Percentiles rank a stretch among this genome's conserved stretches.
These are phyloP conservation scores for Ennomos fuscantarius DNA, from an alignment of 2,888 invertebrate genomes.

Conservation along the genomic window DNA sequence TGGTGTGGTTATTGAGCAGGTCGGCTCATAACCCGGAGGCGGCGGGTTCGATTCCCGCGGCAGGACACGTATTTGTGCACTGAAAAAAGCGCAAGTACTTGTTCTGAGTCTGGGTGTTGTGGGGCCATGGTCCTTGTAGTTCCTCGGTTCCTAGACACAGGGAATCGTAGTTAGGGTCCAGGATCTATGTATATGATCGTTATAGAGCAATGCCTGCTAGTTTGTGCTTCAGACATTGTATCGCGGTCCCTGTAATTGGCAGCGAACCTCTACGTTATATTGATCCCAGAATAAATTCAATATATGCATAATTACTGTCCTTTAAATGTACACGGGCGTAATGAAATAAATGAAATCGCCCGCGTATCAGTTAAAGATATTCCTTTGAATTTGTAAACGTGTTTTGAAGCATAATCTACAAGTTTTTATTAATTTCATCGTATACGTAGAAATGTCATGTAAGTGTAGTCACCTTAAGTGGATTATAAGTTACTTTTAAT, in stretches of 20 bases:
- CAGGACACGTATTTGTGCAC: too few relatives aligned
- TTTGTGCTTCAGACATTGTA: slow-evolving; percentile 41
- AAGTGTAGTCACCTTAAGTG: neutral
- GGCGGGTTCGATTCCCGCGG: too few relatives aligned
- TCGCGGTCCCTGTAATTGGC: slow-evolving; percentile 44
- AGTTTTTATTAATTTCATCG: neutral
- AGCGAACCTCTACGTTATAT: slow-evolving; percentile 45
- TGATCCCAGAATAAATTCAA: slow-evolving; percentile 49
- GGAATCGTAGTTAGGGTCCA: too few relatives aligned
- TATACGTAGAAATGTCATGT: neutral
- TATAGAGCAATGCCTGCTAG: too few relatives aligned
- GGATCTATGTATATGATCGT: too few relatives aligned
- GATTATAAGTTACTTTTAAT: slow-evolving; percentile 1
- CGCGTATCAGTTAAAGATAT: slow-evolving; percentile 10
- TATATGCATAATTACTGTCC: slow-evolving; percentile 59
- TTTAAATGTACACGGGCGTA: slow-evolving; percentile 52
- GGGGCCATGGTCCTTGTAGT: too few relatives aligned
- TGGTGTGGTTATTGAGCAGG: too few relatives aligned
- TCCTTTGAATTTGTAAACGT: slow-evolving; percentile 2
- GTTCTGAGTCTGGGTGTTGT: too few relatives aligned
- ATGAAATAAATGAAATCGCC: slow-evolving; percentile 47
- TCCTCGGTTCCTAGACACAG: too few relatives aligned
- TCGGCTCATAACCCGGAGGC: too few relatives aligned
- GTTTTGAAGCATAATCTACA: slow-evolving; percentile 1
- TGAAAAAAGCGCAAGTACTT: too few relatives aligned